Evolutionary conservation across 2,113 vertebrate species (phyloP).

Genomic region (Hippocampus barbouri): DNA sequence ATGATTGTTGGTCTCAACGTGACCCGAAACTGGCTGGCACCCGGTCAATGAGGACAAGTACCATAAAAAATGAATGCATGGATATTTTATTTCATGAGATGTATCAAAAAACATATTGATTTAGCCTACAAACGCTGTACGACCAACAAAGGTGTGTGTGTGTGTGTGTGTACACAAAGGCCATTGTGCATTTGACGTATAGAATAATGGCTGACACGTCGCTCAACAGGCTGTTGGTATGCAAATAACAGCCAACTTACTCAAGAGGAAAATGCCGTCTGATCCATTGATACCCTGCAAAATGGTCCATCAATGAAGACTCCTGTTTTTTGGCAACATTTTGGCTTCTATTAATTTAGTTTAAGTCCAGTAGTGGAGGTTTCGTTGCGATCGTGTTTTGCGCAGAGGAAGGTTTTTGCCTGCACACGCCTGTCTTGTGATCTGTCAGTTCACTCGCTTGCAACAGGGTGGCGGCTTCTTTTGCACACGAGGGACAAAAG

Average conservation of each 20-base stretch:
- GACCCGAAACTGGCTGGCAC: no score
- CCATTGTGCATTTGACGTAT: no score
- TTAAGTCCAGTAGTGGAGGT: neutral
- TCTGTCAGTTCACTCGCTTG: conserved; percentile 15
- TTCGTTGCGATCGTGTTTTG: neutral
- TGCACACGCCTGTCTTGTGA: conserved; percentile 19
- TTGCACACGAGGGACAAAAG: conserved; percentile 33
- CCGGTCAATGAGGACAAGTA: no score
- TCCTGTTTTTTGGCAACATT: neutral
- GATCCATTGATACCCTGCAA: neutral
- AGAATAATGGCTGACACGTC: neutral
- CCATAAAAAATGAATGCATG: no score
- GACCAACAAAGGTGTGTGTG: neutral
- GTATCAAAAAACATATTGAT: no score
- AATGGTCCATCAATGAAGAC: no score
- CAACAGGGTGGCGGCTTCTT: conserved; percentile 35
- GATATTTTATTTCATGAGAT: no score
- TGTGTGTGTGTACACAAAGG: neutral
- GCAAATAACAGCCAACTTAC: no score
- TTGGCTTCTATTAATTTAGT: neutral
- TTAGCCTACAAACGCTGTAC: no score
- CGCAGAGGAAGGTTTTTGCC: neutral
- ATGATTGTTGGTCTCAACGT: no score
- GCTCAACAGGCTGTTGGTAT: neutral
- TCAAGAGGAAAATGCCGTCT: neutral